Percentiles rank a stretch among this genome's conserved stretches.
These are phyloP conservation scores for Euwallacea similis DNA, from an alignment of 1,140 invertebrate species.

Conservation along the genomic window DNA sequence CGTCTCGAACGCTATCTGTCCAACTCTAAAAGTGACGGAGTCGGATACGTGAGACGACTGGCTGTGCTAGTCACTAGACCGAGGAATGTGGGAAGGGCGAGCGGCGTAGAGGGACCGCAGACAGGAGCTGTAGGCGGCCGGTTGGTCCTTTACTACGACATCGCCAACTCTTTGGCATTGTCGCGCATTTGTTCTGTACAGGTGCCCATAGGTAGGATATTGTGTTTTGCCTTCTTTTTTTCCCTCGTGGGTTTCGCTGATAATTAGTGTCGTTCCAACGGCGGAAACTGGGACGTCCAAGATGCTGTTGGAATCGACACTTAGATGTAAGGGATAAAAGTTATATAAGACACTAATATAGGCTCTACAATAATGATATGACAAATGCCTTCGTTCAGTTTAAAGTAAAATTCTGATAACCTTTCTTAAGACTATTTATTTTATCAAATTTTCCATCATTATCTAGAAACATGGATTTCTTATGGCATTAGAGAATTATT, in stretches of 20 bases:
- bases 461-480: no score
- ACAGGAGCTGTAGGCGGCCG: conserved; percentile 35
- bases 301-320: no score
- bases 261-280: neutral
- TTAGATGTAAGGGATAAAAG: no score
- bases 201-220: conserved; percentile 36
- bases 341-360: no score
- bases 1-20: conserved; percentile 19
- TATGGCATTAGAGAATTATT: no score
- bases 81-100: conserved; percentile 22
- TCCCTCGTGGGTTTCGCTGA: conserved; percentile 11
- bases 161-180: conserved; percentile 11
- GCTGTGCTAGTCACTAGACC: neutral
- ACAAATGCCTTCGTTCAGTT: no score
- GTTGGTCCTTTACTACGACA: conserved; percentile 16
- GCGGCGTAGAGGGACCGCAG: conserved; percentile 35
- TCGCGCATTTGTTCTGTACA: conserved; percentile 19
- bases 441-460: no score
- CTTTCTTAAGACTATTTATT: no score
- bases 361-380: no score
- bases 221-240: conserved; percentile 31
- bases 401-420: no score
- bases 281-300: no score
- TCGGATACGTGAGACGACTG: conserved; percentile 12
- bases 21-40: conserved; percentile 24